Evolutionary conservation across 2,797 vertebrate genomes (phyloP), one percentile per base, ranked within the genome.

Genomic region (Labeo calbasu): DNA sequence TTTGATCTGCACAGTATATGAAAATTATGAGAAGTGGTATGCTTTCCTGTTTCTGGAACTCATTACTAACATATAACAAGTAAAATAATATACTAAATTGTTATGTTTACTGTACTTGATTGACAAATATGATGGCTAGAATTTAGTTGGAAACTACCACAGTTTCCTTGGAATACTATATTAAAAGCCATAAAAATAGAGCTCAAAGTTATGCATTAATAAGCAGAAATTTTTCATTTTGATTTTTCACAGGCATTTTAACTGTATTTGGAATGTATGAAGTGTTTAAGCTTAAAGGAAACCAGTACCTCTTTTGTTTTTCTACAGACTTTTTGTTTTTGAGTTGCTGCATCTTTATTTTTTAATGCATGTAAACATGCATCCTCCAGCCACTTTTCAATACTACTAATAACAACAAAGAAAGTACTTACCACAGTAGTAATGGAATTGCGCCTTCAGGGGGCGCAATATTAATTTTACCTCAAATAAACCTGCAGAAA

Each of bases 401-500:
- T 51, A 9, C 23, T 17, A 32, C 17, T 73, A 55, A 9, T 12
- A 75, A 36, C 28, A 76, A 19, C 6, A 57, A 76, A 75, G 17
- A 32, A 21, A 7, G 25, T 55, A 23, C 51, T n/a, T 76, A 40
- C 21, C 8, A 40, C 59, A 50, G 25, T 51, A 66, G 32, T 19
- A 12, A 23, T 61, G 55, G 61, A 79, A 75, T 55, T 51, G 57
- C 32, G 55, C 48, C 43, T 65, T 65, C 11, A 43, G n/a, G 46
- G 55, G 66, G 63, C 48, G 46, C 32, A 25, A 25, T 73, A 61
- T 66, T 55, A 23, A 77, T 82, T 80, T 68, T 25, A 63, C 71
- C 46, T 82, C 36, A 84, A 86, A 89, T 75, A 84, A 86, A 81
- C 73, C 59, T 65, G 50, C 70, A 32, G 66, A 81, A 82, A 76